Evolutionary conservation across 2,888 invertebrate genomes (phyloP).

Genomic region (Sarcophaga caerulescens): DNA sequence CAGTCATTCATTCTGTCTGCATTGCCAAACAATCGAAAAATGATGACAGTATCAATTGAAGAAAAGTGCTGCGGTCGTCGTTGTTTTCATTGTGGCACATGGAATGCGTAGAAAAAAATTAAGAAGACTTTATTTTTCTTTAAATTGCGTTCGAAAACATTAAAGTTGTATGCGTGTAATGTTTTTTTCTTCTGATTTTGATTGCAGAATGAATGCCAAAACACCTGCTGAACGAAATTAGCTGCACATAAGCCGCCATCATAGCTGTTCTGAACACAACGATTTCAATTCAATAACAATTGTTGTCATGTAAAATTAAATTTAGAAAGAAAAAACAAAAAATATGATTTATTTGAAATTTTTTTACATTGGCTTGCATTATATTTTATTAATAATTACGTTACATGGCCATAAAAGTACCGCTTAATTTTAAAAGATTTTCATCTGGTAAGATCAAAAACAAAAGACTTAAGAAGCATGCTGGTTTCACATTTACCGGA

Average conservation of each 20-base stretch:
- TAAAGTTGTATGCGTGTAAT: constrained; percentile 22
- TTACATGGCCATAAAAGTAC: neutral
- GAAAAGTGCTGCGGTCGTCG: constrained; percentile 31
- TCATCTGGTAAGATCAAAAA: neutral
- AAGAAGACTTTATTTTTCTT: constrained; percentile 36
- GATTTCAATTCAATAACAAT: too few relatives aligned
- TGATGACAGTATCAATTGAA: constrained; percentile 1
- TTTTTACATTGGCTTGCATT: too few relatives aligned
- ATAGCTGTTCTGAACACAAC: too few relatives aligned
- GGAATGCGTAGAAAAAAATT: constrained; percentile 26
- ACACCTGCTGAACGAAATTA: neutral
- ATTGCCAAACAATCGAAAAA: neutral
- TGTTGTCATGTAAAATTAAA: too few relatives aligned
- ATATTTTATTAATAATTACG: neutral
- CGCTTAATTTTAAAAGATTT: too few relatives aligned
- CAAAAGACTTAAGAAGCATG: neutral
- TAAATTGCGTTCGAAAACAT: constrained; percentile 19
- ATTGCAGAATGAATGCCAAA: neutral
- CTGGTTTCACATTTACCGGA: neutral
- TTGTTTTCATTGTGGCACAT: constrained; percentile 41
- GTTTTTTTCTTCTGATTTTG: neutral
- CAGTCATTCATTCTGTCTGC: neutral
- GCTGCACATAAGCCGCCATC: neutral
- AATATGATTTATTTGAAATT: too few relatives aligned
- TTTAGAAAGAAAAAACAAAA: too few relatives aligned